phyloP scores from a whole-genome alignment of 2,888 invertebrate genomes.

The Lasioglossum lativentre region DNA sequence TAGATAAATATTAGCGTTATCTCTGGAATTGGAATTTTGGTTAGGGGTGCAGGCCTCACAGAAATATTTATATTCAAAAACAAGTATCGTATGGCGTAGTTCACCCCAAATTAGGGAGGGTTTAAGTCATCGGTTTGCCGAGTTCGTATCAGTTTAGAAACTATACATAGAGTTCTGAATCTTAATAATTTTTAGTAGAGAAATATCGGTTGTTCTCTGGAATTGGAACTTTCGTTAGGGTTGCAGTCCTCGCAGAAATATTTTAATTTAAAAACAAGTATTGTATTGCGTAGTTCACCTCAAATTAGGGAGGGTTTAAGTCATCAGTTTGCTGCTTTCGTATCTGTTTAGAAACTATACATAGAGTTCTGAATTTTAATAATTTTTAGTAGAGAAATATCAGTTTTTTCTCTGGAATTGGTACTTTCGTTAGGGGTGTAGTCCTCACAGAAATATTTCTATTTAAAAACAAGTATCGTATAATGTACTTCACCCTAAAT shows the following conservation, averaged over 20 bases:
- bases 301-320: neutral
- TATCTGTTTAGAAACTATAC: neutral
- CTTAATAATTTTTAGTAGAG: too few species aligned
- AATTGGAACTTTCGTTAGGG: neutral
- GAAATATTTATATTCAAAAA: neutral
- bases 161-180: too few species aligned
- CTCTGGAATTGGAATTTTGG: neutral
- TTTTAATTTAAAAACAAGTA: neutral
- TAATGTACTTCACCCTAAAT: neutral
- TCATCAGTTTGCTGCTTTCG: neutral
- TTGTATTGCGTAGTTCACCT: neutral
- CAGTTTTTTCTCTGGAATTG: too few species aligned
- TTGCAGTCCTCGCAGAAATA: neutral
- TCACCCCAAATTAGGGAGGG: neutral
- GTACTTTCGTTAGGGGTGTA: neutral
- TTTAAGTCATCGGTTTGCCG: neutral
- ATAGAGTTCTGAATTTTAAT: too few species aligned
- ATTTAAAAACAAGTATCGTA: neutral
- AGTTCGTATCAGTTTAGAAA: neutral
- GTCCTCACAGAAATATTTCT: neutral
- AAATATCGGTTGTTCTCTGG: too few species aligned
- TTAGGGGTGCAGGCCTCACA: neutral
- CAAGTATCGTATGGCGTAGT: neutral
- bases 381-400: too few species aligned
- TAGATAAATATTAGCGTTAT: too few species aligned